Base-by-base conservation (phyloP, 2,888 invertebrate species). In the Mythimna loreyi region DNA sequence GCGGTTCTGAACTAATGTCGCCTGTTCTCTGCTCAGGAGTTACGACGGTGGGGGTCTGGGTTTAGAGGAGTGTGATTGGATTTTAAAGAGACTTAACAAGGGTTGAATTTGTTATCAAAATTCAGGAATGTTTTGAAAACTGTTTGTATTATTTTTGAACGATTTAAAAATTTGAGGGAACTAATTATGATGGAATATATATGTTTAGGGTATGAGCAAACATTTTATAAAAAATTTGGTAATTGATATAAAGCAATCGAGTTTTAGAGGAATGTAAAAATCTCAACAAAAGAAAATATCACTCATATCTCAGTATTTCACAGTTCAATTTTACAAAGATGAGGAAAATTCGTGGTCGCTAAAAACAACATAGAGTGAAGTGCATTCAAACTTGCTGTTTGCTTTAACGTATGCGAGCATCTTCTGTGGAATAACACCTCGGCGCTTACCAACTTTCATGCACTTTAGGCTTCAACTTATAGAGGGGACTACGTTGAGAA, bases 1-100 rank as follows among this genome's bases (percentile, higher is more conserved):
- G 86, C 84, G 81, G 82, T 81, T 81, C 80, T 76, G 86, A 89
- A 91, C 90, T 91, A 92, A 92, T 90, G 90, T 87, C 87, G 89
- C 83, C 90, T 66, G 63, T 66, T 69, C 64, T 64, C 21, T 45
- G 66, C 61, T 61, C 45, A 52, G 40, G 50, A 71, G 71, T 71
- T 71, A 79, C 33, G 59, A 28, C 60, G 60, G 23, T 30, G 11
- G 56, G 60, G 66, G 60, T 63, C 47, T 21, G 56, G 33, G 30
- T 25, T 74, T 62, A 21, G 30, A 61, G 23, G 7, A 49, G 6
- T 55, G 23, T 53, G 56, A 75, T 65, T 74, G 59, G 55, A 69
- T 61, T 69, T 74, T 69, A 70, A 65, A 65, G 33, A 47, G 50
- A 56, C 43, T 58, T 56, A 21, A 45, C 67, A 50, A 21, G 56